Evolutionary conservation across 2,888 invertebrate species (phyloP), one percentile per base, ranked within the genome.

Genomic region (Lymantria dispar): DNA sequence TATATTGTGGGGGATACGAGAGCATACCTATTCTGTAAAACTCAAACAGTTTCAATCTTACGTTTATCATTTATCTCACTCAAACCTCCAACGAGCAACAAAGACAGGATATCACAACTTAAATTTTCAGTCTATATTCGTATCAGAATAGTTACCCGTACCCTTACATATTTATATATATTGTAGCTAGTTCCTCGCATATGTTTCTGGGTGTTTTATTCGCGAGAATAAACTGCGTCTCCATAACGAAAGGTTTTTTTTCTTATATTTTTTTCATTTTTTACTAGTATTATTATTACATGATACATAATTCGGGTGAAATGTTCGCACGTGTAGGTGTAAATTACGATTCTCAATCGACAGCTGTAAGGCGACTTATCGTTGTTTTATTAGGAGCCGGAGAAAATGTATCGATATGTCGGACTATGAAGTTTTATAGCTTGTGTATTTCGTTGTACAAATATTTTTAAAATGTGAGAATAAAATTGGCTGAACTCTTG

Each of bases 161-260:
- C 74, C 45, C 56, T 83, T 82, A 83, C 79, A 80, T 83, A 83
- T 85, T 62, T 84, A 82, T 85, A 74, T 82, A 84, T 78, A 78
- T 78, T 74, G 70, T 72, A 77, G 77, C 74, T 81, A 80, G 80
- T 83, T 84, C 74, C 67, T 78, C 80, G 81, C 85, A 85, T 85
- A 82, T 83, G 83, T 81, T 86, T 81, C 80, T 78, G 74, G 78
- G 79, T 82, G 77, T 85, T 85, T 86, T 86, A 85, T 86, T 85
- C 76, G 74, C 61, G 76, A 71, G 78, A 81, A 83, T 83, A 84
- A 85, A 85, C 75, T 81, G 78, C 75, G 78, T 78, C 74, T 78
- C 71, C 62, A n/a, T n/a, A 57, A 63, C 64, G 55, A 61, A 53
- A 53, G 54, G 47, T 54, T 56, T 62, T 68, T 70, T 63, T 52